Conservation (phyloP, 1,140 invertebrate genomes). For the Dolichoris vasculosae region DNA sequence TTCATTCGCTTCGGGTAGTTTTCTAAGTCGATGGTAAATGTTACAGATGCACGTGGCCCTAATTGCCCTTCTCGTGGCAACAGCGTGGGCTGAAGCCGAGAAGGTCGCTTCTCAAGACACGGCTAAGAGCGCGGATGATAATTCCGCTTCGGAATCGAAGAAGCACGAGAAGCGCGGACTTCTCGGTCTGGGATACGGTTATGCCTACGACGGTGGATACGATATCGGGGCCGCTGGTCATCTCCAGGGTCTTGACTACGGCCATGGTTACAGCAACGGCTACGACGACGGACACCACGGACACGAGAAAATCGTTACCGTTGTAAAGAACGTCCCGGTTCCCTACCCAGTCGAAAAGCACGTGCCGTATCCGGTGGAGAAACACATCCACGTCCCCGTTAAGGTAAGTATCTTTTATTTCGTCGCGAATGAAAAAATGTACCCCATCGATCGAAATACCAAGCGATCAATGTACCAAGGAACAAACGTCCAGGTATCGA, state of each 20-base stretch:
- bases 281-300: conserved; percentile 69
- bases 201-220: conserved; percentile 78
- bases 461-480: too few species aligned
- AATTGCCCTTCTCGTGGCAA: conserved; percentile 81
- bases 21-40: neutral
- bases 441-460: too few species aligned
- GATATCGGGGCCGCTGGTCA: conserved; percentile 70
- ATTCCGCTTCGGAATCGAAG: conserved; percentile 71
- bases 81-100: conserved; percentile 75
- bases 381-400: conserved; percentile 78
- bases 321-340: conserved; percentile 81
- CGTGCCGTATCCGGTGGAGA: conserved; percentile 82
- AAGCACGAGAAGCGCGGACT: conserved; percentile 81
- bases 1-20: neutral
- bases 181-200: conserved; percentile 76
- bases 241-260: conserved; percentile 51
- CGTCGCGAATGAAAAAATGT: too few species aligned
- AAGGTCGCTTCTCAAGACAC: conserved; percentile 71
- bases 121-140: conserved; percentile 74
- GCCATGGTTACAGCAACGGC: conserved; percentile 47
- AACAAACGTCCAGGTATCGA: neutral
- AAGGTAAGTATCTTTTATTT: conserved; percentile 73
- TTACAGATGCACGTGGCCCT: conserved; percentile 81
- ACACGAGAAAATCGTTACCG: conserved; percentile 83
- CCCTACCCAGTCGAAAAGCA: conserved; percentile 77